These are phyloP conservation scores for Papilio helenus DNA, from an alignment of 1,140 invertebrate genomes.

Conservation along the genomic window DNA sequence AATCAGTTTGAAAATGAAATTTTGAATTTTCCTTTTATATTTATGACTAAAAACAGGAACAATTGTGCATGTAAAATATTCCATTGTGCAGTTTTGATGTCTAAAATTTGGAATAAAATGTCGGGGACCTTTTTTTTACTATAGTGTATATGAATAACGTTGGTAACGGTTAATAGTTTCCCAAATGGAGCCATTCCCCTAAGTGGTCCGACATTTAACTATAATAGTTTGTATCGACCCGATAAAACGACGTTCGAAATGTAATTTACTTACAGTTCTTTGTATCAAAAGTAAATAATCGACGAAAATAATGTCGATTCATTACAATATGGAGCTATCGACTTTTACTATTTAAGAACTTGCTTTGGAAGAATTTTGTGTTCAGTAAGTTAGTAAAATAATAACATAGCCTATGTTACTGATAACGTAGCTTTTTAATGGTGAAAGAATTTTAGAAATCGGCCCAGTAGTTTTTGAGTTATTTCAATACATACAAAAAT, in stretches of 20 bases:
- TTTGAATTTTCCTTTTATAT: not conserved
- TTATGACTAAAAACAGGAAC: not conserved
- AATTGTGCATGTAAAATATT: not conserved
- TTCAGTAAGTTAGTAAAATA: too few relatives aligned
- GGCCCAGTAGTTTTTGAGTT: too few relatives aligned
- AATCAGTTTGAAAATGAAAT: too few relatives aligned
- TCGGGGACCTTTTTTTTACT: not conserved
- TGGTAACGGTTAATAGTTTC: constrained; percentile 1
- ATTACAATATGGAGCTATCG: too few relatives aligned
- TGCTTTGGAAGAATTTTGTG: too few relatives aligned
- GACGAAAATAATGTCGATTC: too few relatives aligned
- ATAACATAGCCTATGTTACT: too few relatives aligned
- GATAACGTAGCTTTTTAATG: too few relatives aligned
- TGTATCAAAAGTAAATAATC: not conserved
- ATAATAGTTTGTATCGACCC: not conserved
- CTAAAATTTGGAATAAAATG: constrained; percentile 1
- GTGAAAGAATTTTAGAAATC: too few relatives aligned
- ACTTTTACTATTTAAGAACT: too few relatives aligned
- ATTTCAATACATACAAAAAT: too few relatives aligned
- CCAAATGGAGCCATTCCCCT: constrained; percentile 18
- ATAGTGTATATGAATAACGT: not conserved
- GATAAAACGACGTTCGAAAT: constrained; percentile 1
- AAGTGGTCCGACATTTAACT: constrained; percentile 20
- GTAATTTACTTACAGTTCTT: constrained; percentile 20
- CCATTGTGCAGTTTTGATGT: not conserved